Evolutionary conservation across 1,140 invertebrate genomes (phyloP).

Genomic region (Thaumetopoea pityocampa): DNA sequence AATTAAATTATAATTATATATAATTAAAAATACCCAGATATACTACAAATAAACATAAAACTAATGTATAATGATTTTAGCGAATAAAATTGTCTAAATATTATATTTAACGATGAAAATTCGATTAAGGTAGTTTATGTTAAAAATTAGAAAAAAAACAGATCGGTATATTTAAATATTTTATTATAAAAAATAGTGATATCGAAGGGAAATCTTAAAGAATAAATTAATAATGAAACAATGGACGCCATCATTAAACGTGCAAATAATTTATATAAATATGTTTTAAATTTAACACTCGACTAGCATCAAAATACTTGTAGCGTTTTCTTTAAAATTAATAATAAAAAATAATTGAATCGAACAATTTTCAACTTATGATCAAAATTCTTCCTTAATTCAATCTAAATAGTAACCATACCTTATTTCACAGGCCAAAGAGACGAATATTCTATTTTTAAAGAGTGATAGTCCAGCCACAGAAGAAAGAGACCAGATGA

Average conservation of each 20-base stretch:
- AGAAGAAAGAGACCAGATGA: conserved; percentile 9
- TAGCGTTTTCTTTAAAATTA: conserved; percentile 33
- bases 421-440: conserved; percentile 46
- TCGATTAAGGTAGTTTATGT: no score
- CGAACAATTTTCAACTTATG: conserved; percentile 16
- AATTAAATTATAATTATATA: no score
- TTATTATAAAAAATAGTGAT: no score
- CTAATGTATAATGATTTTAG: no score
- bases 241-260: conserved; percentile 10
- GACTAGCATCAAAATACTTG: conserved; percentile 72
- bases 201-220: conserved; percentile 6
- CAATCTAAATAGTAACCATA: conserved; percentile 31
- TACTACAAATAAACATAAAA: no score
- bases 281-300: conserved; percentile 27
- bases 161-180: no score
- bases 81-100: no score
- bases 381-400: conserved; percentile 26
- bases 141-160: no score
- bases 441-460: conserved; percentile 59
- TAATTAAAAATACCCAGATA: no score
- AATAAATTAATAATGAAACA: conserved; percentile 12
- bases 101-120: no score
- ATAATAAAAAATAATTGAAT: conserved; percentile 34
- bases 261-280: conserved; percentile 17
- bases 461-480: conserved; percentile 27